Base-by-base conservation (phyloP, 2,797 vertebrate genomes). In the Tenualosa thibaudeaui region DNA sequence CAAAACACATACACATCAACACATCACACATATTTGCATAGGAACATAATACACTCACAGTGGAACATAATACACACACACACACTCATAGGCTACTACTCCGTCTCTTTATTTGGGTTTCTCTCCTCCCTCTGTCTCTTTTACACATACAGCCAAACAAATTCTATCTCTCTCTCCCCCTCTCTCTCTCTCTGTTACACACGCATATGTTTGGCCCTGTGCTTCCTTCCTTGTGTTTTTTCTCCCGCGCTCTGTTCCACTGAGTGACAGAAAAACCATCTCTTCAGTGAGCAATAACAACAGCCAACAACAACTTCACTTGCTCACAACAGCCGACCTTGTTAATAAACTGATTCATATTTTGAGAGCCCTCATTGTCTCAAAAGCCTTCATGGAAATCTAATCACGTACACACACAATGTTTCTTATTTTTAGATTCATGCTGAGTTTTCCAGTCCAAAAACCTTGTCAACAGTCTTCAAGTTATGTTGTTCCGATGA, bases 211-310 rank as follows among this genome's bases (percentile, higher is more conserved):
- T 68, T 68, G 62, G 62, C 24, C 62, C 12, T 3, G 22, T 68
- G 83, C 86, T 89, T 90, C 89, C 89, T 90, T 90, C 86, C 88
- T 85, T 68, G 24, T 68, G 13, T 68, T 85, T 87, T 83, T 85
- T 84, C 83, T 86, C 81, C 81, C 86, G 75, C 65, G 58, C 51
- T 58, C 83, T 81, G 10, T 82, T 89, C 86, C 87, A 86, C 88
- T 89, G 84, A 89, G 51, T 83, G 68, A 26, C 81, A 49, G 71
- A 86, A 43, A 82, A 84, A 68, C 65, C 81, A 81, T n/a, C 6
- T 81, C 87, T 50, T 85, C 13, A 22, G 81, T 81, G 85, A 71
- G 58, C 84, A 84, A 90, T 86, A 90, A 89, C 86, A 84, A 43
- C 68, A 46, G 83, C 71, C 86, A 65, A 86, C 84, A 88, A 88